Conservation (phyloP, 92 coral and sea anemone species). For the Phymanthus crucifer region DNA sequence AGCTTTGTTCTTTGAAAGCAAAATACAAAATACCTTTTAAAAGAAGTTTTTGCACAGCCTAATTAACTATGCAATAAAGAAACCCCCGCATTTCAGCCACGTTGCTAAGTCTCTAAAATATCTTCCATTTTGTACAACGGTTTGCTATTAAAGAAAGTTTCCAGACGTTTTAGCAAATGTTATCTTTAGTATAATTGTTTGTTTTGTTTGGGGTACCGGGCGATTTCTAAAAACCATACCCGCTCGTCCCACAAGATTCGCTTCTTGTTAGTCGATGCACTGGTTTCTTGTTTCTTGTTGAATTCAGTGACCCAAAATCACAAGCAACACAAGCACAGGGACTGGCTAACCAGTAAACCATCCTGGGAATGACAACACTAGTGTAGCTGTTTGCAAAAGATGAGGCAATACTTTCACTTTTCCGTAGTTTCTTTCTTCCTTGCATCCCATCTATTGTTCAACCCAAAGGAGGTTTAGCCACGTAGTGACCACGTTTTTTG, state of each 20-base stretch:
- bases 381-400: conserved; percentile 2
- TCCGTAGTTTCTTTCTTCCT: neutral
- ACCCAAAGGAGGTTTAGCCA: neutral
- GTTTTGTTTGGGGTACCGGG: conserved; percentile 32
- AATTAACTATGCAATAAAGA: conserved; percentile 32
- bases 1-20: conserved; percentile 14
- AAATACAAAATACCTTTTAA: conserved; percentile 6
- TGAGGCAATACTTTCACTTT: neutral
- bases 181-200: neutral
- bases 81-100: neutral
- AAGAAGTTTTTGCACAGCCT: neutral
- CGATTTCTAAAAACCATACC: conserved; percentile 31
- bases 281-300: conserved; percentile 47
- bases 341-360: conserved; percentile 8
- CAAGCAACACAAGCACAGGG: conserved; percentile 21
- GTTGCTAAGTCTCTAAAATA: neutral
- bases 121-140: neutral
- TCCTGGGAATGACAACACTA: neutral
- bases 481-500: too few species aligned
- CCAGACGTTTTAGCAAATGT: neutral
- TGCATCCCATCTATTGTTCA: neutral
- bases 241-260: conserved; percentile 14
- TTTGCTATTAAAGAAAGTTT: neutral
- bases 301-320: conserved; percentile 47
- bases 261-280: conserved; percentile 5